phyloP scores from a whole-genome alignment of 2,888 invertebrate genomes.

The Nipponacmea schrenckii region DNA sequence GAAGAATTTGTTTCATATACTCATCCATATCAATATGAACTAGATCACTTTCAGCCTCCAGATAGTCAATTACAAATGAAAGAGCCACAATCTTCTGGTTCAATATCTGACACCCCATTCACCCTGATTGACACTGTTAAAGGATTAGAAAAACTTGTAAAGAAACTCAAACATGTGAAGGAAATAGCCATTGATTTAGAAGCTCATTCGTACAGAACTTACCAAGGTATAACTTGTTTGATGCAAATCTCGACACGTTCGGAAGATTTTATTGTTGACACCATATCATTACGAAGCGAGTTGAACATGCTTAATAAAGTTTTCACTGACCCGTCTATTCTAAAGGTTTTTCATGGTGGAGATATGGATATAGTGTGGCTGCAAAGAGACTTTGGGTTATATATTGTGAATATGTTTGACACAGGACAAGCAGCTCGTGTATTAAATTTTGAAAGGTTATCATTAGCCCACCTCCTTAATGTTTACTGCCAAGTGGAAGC shows the following conservation, averaged over 20 bases:
- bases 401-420: conserved; percentile 97
- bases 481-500: conserved; percentile 82
- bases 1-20: conserved; percentile 71
- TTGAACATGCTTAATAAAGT: conserved; percentile 85
- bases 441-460: conserved; percentile 78
- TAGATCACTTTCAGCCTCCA: conserved; percentile 78
- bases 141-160: conserved; percentile 76
- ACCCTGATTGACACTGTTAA: conserved; percentile 77
- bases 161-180: conserved; percentile 75
- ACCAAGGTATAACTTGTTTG: conserved; percentile 93
- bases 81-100: conserved; percentile 67
- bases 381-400: conserved; percentile 93
- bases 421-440: conserved; percentile 88
- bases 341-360: conserved; percentile 95
- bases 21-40: conserved; percentile 89
- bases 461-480: conserved; percentile 80
- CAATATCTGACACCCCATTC: conserved; percentile 76
- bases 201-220: conserved; percentile 91
- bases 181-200: conserved; percentile 89
- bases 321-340: conserved; percentile 87
- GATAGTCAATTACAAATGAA: conserved; percentile 70
- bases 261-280: conserved; percentile 89
- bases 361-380: conserved; percentile 90
- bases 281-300: conserved; percentile 83
- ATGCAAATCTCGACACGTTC: conserved; percentile 88